Evolutionary conservation across 2,797 vertebrate genomes (phyloP).

Genomic region (Smutsia temminckii): DNA sequence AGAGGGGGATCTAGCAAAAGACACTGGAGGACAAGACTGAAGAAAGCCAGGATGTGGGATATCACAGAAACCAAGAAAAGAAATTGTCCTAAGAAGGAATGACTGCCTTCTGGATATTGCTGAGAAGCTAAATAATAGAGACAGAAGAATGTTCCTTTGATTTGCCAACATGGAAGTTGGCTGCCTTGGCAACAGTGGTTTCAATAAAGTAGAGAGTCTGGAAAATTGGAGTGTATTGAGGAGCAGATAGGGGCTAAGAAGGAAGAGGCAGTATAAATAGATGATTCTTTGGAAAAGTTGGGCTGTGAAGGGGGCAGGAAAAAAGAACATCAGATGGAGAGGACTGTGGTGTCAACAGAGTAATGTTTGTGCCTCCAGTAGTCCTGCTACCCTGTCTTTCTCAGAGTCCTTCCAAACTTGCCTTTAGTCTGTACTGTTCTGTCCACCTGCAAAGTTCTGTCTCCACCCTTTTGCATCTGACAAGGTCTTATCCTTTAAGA

Average conservation of each 20-base stretch:
- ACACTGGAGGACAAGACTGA: not conserved
- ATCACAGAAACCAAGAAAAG: not conserved
- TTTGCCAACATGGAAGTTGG: not conserved
- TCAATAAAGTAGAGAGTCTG: not conserved
- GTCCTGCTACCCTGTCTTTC: not conserved
- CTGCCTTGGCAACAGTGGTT: not conserved
- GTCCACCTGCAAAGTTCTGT: not conserved
- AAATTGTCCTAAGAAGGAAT: constrained; percentile 1
- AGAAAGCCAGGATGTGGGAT: not conserved
- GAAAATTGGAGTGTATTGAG: not conserved
- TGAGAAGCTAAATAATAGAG: not conserved
- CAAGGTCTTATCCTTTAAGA: not conserved
- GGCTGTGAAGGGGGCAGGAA: not conserved
- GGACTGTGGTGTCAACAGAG: not conserved
- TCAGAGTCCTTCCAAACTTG: not conserved
- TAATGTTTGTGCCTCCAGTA: not conserved
- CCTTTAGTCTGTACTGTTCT: not conserved
- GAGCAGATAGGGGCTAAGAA: not conserved
- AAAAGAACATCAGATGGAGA: not conserved
- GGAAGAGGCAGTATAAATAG: not conserved
- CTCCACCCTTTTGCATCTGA: not conserved
- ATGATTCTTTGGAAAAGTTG: not conserved
- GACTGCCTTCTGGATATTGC: not conserved
- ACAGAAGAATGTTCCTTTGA: not conserved
- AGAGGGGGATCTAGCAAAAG: not conserved